These are phyloP conservation scores for Panonychus citri DNA, from an alignment of 1,140 invertebrate species.

Conservation along the genomic window DNA sequence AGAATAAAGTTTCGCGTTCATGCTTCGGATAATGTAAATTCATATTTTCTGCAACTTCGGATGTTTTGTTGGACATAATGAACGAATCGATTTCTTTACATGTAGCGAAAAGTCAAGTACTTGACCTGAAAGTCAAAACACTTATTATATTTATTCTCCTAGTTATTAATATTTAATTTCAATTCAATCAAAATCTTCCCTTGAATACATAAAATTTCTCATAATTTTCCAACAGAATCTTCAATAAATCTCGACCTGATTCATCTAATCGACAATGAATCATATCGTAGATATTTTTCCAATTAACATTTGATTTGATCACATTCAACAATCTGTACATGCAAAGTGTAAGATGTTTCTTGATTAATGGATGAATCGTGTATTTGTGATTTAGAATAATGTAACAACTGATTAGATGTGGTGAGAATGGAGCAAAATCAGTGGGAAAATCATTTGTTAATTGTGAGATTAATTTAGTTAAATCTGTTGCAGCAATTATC, in stretches of 20 bases:
- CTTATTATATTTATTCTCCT: too few species aligned
- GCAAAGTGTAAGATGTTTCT: not conserved
- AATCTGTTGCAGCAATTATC: not conserved
- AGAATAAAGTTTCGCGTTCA: too few species aligned
- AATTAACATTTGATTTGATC: not conserved
- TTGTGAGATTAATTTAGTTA: not conserved
- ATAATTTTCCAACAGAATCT: not conserved
- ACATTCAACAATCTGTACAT: not conserved
- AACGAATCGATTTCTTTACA: too few species aligned
- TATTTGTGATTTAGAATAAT: not conserved
- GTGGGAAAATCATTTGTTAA: not conserved
- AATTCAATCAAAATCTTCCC: not conserved
- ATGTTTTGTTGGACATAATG: too few species aligned
- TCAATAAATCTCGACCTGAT: not conserved
- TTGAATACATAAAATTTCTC: not conserved
- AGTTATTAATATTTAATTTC: too few species aligned
- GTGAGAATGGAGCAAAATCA: not conserved
- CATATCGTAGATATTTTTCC: not conserved
- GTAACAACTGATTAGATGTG: not conserved
- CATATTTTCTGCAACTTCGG: too few species aligned
- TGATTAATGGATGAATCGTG: not conserved
- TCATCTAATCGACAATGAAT: not conserved
- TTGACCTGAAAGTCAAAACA: too few species aligned
- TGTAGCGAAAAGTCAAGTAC: too few species aligned
- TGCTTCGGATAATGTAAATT: too few species aligned